phyloP scores from a whole-genome alignment of 2,797 vertebrate genomes.

The Pelochelys cantorii region DNA sequence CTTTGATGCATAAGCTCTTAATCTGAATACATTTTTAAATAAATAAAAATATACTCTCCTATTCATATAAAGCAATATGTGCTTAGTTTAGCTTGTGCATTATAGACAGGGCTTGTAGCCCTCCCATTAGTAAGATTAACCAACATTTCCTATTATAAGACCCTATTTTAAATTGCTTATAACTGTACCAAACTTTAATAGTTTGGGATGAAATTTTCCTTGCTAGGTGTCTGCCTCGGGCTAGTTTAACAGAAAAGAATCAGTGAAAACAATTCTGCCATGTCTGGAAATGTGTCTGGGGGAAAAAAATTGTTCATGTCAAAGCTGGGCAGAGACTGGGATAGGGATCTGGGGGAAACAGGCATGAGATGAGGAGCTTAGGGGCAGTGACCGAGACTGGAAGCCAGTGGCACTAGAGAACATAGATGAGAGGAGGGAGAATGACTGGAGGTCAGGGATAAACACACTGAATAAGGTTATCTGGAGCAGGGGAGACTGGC shows the following conservation, averaged over 20 bases:
- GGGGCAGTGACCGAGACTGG: no score
- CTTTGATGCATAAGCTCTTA: neutral
- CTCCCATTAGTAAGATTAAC: neutral
- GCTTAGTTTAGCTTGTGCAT: neutral
- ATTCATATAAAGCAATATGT: fast-evolving
- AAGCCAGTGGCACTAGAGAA: neutral
- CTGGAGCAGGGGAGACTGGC: no score
- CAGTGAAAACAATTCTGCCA: neutral
- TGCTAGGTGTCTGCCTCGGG: neutral
- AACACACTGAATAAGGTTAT: no score
- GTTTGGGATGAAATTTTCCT: neutral
- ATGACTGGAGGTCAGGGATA: no score
- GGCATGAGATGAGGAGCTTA: fast-evolving
- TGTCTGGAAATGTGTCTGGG: neutral
- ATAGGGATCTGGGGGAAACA: neutral
- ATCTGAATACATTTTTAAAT: neutral
- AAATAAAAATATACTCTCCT: neutral
- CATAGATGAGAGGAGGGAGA: fast-evolving
- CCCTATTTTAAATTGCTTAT: neutral
- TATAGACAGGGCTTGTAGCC: fast-evolving
- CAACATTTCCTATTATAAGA: neutral
- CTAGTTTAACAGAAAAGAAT: no score
- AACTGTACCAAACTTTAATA: neutral
- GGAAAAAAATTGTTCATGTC: neutral
- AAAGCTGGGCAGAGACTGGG: no score